Percentiles rank a stretch among this genome's conserved stretches.
Evolutionary conservation across 2,888 invertebrate genomes (phyloP).

Genomic region (Stegana nigrithorax): DNA sequence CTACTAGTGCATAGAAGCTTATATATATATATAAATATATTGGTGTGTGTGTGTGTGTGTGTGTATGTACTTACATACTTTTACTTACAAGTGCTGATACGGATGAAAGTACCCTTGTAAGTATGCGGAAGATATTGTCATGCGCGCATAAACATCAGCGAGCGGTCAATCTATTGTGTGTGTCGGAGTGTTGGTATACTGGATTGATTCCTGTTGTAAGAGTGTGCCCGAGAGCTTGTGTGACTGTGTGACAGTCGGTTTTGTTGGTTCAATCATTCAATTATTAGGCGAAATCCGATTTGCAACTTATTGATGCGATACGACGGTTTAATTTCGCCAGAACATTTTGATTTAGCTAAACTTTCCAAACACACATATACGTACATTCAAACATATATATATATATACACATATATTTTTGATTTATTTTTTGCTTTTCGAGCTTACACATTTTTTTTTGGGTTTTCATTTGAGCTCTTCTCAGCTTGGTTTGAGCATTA

Average conservation of each 20-base stretch:
- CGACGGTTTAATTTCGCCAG: neutral
- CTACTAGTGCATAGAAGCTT: too few relatives aligned
- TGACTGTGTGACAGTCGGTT: slow-evolving; percentile 10
- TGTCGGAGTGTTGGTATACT: too few relatives aligned
- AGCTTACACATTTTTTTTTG: neutral
- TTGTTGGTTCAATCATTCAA: slow-evolving; percentile 38
- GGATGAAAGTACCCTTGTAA: too few relatives aligned
- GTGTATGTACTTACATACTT: too few relatives aligned
- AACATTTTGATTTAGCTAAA: too few relatives aligned
- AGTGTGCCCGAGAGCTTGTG: slow-evolving; percentile 2
- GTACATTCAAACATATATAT: too few relatives aligned
- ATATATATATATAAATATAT: too few relatives aligned
- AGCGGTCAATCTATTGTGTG: slow-evolving; percentile 56
- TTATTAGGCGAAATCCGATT: slow-evolving; percentile 52
- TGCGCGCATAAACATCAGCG: slow-evolving; percentile 22
- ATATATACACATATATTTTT: neutral
- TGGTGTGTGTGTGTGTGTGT: too few relatives aligned
- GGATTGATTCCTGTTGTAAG: slow-evolving; percentile 7
- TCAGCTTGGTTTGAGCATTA: too few relatives aligned
- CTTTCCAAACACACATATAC: too few relatives aligned
- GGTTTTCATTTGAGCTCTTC: neutral
- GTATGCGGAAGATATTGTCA: too few relatives aligned
- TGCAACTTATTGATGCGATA: slow-evolving; percentile 18
- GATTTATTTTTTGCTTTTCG: neutral
- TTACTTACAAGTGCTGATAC: too few relatives aligned